phyloP scores from a whole-genome alignment of 2,888 invertebrate genomes.

The Cyaniris semiargus region DNA sequence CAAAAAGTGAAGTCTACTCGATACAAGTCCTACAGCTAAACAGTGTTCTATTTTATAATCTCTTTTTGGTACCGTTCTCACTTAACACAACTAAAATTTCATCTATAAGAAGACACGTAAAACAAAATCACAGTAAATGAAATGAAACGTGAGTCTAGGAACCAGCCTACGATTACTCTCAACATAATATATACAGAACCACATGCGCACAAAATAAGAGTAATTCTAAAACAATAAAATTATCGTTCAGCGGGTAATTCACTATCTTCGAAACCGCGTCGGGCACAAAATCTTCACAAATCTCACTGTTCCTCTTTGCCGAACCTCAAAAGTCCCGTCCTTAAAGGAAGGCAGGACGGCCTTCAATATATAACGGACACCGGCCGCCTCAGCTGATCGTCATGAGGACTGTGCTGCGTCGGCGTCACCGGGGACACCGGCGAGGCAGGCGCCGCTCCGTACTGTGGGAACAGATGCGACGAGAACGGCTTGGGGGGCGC shows the following conservation, averaged over 20 bases:
- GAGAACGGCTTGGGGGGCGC: conserved; percentile 76
- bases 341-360: conserved; percentile 72
- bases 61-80: conserved; percentile 80
- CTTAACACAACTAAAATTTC: conserved; percentile 65
- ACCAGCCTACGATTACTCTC: conserved; percentile 48
- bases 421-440: conserved; percentile 71
- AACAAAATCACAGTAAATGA: conserved; percentile 72
- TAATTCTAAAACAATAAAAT: conserved; percentile 68
- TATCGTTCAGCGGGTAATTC: conserved; percentile 55
- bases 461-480: conserved; percentile 78
- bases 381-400: conserved; percentile 83
- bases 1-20: conserved; percentile 46
- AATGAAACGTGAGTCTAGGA: conserved; percentile 56
- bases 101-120: conserved; percentile 59
- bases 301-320: conserved; percentile 46
- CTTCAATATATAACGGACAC: conserved; percentile 86
- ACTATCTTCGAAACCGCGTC: conserved; percentile 61
- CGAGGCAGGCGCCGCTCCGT: conserved; percentile 71
- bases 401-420: conserved; percentile 74
- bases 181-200: conserved; percentile 63
- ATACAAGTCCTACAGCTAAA: conserved; percentile 53
- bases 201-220: conserved; percentile 65
- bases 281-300: conserved; percentile 32
- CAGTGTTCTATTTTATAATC: conserved; percentile 69
- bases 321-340: conserved; percentile 54